Conservation (phyloP, 1,140 invertebrate species). For the Hydropsyche tenuis region DNA sequence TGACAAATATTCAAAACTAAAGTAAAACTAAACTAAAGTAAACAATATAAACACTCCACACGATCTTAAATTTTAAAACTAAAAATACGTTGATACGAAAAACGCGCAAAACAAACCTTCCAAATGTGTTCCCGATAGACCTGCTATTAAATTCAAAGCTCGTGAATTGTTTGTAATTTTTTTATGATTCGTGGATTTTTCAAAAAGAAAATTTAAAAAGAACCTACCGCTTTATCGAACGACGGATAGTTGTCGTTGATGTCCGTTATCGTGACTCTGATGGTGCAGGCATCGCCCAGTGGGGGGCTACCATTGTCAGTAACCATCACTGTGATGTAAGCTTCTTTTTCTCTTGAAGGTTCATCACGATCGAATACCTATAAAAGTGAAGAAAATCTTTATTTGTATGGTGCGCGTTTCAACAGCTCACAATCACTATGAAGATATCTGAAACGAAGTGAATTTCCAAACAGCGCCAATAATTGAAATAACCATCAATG, state of each 20-base stretch:
- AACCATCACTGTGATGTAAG: slow-evolving; percentile 75
- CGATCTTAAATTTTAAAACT: too few relatives aligned
- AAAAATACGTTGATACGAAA: not conserved
- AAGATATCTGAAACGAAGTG: too few relatives aligned
- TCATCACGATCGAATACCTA: slow-evolving; percentile 85
- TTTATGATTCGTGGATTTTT: not conserved
- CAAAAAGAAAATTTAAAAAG: not conserved
- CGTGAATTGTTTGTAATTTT: not conserved
- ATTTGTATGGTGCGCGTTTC: too few relatives aligned
- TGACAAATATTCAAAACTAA: not conserved
- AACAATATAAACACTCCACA: not conserved
- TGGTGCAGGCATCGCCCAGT: slow-evolving; percentile 85
- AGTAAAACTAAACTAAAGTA: not conserved
- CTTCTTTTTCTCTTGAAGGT: slow-evolving; percentile 82
- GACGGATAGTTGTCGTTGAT: slow-evolving; percentile 87
- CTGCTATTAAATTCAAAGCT: slow-evolving; percentile 60
- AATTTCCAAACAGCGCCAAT: too few relatives aligned
- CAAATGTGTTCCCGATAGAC: slow-evolving; percentile 71
- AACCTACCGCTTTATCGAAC: slow-evolving; percentile 78
- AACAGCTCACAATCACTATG: too few relatives aligned
- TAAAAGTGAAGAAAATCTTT: slow-evolving; percentile 32
- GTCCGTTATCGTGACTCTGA: slow-evolving; percentile 85
- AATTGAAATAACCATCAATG: too few relatives aligned
- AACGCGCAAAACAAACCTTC: slow-evolving; percentile 66
- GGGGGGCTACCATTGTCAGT: slow-evolving; percentile 85